Base-by-base conservation (phyloP, 2,888 invertebrate genomes). In the Lithophane ornitopus region DNA sequence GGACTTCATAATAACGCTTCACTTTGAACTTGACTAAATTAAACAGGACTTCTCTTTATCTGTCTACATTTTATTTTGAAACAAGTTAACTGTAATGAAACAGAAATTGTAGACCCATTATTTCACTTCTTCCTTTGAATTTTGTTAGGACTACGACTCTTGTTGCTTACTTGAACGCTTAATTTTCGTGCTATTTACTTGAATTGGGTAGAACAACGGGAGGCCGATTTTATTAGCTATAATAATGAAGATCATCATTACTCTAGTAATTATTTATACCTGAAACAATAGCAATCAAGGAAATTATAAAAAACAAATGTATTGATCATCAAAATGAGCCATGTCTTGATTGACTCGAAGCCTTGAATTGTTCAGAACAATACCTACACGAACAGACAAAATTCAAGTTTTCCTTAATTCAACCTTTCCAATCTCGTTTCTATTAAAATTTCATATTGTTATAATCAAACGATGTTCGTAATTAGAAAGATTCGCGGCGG, bases 401-500 rank as follows among this genome's bases (percentile, higher is more conserved):
- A 39, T 66, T 28, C 54, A 56, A 74, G 39, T 61, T 46, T 28
- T 62, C 28, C 12, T 62, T 52, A n/a, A 81, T 49, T 68, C 34
- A 70, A 69, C 49, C 52, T 62, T 84, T 12, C 52, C 80, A 68
- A 59, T 81, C 70, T 69, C 39, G 46, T 59, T 76, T 69, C 63
- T 65, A 56, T 85, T 61, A 85, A 70, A 75, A 75, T 81, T 69
- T 71, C 61, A 69, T 49, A 69, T 85, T 61, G 56, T 82, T 71
- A 73, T 82, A 73, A 82, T 68, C 41, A 86, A 82, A 56, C 68
- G 73, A 67, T 62, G 44, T 66, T 63, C 26, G 41, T 59, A 82
- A 82, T 86, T 71, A 86, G 34, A 82, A 84, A 74, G 87, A 81
- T 72, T 63, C 65, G 68, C 58, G 61, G 67, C 67, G 59, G 65